Base-by-base conservation (phyloP, 2,797 vertebrate genomes). In the Spea hammondii region DNA sequence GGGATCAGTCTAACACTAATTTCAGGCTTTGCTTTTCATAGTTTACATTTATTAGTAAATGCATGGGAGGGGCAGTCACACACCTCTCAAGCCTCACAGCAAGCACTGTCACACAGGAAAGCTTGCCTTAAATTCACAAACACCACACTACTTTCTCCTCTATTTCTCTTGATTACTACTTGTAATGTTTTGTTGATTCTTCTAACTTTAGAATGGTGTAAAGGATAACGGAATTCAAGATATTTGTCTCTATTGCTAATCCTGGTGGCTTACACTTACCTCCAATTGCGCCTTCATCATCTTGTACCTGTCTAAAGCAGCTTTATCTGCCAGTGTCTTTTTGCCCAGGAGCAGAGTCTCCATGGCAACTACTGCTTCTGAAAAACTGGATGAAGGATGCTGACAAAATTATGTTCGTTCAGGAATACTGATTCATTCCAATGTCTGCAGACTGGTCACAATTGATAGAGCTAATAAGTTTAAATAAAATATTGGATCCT, bases 351-450 rank as follows among this genome's bases (percentile, higher is more conserved):
- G 83, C 89, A 84, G 84, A 71, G 84, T 93, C 88, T 87, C 91
- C 91, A 92, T 93, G 91, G 91, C 89, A 92, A 93, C 92, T n/a
- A 49, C 85, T 84, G 86, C 82, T 89, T 91, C 87, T 86, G 89
- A 92, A 91, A 88, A 91, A 90, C 87, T 89, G 87, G 86, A 89
- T 89, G 88, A 90, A 85, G 88, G 87, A 80, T 59, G 87, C 89
- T 86, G 86, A 89, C 85, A 83, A 82, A 74, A 84, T 32, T 88
- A 90, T 77, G 88, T 79, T 88, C 79, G 86, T 83, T 86, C 84
- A 87, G 86, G 91, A 92, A 92, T 93, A 90, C 90, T 92, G 91
- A 92, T 92, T 88, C 89, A 86, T 82, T 86, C 46, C 77, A 82
- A 87, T 82, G 87, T 90, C 91, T 92, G 86, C 87, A 89, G 87